Evolutionary conservation across 2,113 vertebrate species (phyloP).

Genomic region (Xenopus tropicalis): DNA sequence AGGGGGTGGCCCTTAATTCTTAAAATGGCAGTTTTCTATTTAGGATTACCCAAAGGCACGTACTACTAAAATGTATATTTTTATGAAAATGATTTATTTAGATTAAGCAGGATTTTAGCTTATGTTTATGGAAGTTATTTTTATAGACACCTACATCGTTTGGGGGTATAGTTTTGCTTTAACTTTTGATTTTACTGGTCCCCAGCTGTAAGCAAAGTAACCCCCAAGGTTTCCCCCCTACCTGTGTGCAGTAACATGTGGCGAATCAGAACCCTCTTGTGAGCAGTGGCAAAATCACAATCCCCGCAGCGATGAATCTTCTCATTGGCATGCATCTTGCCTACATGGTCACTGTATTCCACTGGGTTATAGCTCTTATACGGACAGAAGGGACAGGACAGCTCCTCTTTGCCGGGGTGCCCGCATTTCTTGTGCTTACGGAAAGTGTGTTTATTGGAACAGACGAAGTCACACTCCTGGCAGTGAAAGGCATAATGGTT

Average conservation of each 20-base stretch:
- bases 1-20: no score
- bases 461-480: conserved; percentile 85
- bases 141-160: no score
- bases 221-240: conserved; percentile 42
- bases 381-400: conserved; percentile 83
- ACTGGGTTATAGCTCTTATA: conserved; percentile 89
- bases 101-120: no score
- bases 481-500: conserved; percentile 93
- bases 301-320: conserved; percentile 88
- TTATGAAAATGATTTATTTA: no score
- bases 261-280: conserved; percentile 88
- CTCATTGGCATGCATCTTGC: conserved; percentile 88
- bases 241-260: conserved; percentile 89
- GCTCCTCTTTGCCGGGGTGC: conserved; percentile 75
- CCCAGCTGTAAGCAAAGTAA: no score
- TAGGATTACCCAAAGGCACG: no score
- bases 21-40: no score
- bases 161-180: no score
- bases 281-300: conserved; percentile 83
- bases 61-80: no score
- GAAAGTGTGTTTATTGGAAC: conserved; percentile 87
- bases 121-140: no score
- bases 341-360: conserved; percentile 81
- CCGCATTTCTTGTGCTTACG: conserved; percentile 87
- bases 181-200: no score